Percentiles rank a stretch among this genome's conserved stretches.
These are phyloP conservation scores for Campylomormyrus tamandua DNA, from an alignment of 2,113 vertebrate species.

Conservation along the genomic window DNA sequence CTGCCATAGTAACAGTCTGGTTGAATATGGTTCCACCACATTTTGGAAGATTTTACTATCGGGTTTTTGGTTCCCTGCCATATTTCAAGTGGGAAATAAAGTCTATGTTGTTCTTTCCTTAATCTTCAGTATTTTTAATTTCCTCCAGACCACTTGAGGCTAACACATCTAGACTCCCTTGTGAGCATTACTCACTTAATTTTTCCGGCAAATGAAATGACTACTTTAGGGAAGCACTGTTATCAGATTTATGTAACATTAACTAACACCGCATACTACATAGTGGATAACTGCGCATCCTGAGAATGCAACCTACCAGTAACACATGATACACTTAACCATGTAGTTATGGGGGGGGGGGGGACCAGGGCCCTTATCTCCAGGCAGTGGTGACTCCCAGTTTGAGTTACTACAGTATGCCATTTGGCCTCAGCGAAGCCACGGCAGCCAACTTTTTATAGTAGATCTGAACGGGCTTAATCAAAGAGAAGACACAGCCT, in stretches of 20 bases:
- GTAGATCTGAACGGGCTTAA: background rate
- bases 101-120: background rate
- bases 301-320: background rate
- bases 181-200: background rate
- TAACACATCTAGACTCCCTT: background rate
- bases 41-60: background rate
- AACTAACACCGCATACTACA: background rate
- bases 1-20: background rate
- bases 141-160: background rate
- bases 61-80: background rate
- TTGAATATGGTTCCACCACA: background rate
- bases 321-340: background rate
- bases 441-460: slow-evolving; percentile 1
- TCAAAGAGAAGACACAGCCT: background rate
- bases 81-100: background rate
- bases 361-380: background rate
- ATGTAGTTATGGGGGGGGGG: background rate
- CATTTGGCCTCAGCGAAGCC: background rate
- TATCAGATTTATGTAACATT: background rate
- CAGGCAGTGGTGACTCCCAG: background rate
- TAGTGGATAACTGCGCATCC: background rate
- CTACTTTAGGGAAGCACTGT: background rate
- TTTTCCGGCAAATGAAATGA: background rate
- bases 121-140: background rate
- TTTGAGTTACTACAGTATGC: background rate